These are phyloP conservation scores for Poecilia picta DNA, from an alignment of 2,797 vertebrate species.

Conservation along the genomic window DNA sequence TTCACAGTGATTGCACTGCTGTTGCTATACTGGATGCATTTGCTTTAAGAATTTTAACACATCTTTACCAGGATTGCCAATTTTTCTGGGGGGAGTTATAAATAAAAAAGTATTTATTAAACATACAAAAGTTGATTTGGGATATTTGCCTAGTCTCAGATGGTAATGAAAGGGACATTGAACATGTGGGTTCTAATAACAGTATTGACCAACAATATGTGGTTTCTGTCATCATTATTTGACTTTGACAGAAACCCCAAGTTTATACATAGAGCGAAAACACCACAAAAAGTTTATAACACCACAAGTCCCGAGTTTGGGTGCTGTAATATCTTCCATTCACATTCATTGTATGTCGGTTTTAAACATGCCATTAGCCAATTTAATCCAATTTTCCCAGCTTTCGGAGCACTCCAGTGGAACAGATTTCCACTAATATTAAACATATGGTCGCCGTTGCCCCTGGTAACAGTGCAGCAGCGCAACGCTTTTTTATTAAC, in stretches of 20 bases:
- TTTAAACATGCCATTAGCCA: slow-evolving; percentile 89
- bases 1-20: neutral
- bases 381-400: slow-evolving; percentile 88
- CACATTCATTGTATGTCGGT: slow-evolving; percentile 85
- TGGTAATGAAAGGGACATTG: slow-evolving; percentile 75
- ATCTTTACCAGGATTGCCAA: slow-evolving; percentile 1
- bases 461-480: slow-evolving; percentile 71
- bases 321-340: slow-evolving; percentile 84
- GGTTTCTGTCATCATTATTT: slow-evolving; percentile 75
- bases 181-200: slow-evolving; percentile 75
- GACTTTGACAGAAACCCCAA: slow-evolving; percentile 79
- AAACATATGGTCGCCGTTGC: slow-evolving; percentile 85
- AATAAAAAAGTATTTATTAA: slow-evolving; percentile 19
- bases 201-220: slow-evolving; percentile 76
- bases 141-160: slow-evolving; percentile 52
- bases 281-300: slow-evolving; percentile 65
- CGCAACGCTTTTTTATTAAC: slow-evolving; percentile 54
- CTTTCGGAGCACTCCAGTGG: slow-evolving; percentile 84
- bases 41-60: neutral
- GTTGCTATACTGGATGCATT: neutral
- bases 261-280: slow-evolving; percentile 77
- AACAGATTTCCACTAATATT: slow-evolving; percentile 88
- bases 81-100: neutral
- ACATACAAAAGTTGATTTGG: slow-evolving; percentile 49
- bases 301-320: slow-evolving; percentile 65